Evolutionary conservation across 2,888 invertebrate genomes (phyloP).

Genomic region (Emmelina monodactyla): DNA sequence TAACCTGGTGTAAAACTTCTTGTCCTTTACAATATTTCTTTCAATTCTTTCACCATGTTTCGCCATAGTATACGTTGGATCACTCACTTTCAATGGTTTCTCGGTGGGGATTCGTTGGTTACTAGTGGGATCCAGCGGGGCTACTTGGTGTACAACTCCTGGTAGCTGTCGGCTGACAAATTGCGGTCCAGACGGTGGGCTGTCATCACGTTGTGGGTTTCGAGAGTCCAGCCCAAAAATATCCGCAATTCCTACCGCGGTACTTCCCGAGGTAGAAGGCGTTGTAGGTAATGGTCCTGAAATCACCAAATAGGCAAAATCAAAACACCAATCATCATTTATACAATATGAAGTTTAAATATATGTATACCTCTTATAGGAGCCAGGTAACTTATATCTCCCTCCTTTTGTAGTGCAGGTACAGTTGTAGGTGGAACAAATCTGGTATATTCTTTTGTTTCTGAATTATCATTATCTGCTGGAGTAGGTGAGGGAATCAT

Average conservation of each 20-base stretch:
- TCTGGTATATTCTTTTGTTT: constrained; percentile 36
- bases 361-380: background rate
- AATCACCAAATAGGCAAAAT: too few relatives aligned
- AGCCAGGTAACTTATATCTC: background rate
- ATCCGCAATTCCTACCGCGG: too few relatives aligned
- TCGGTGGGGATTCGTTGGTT: constrained; percentile 7
- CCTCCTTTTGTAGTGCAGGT: background rate
- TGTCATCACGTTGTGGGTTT: constrained; percentile 38
- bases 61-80: too few relatives aligned
- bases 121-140: constrained; percentile 5
- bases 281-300: too few relatives aligned
- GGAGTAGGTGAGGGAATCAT: constrained; percentile 25
- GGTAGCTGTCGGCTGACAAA: constrained; percentile 47
- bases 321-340: too few relatives aligned
- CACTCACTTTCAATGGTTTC: background rate
- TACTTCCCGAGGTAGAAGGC: too few relatives aligned
- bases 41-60: too few relatives aligned
- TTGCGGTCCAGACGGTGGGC: constrained; percentile 42
- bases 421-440: constrained; percentile 35
- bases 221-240: constrained; percentile 8
- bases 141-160: constrained; percentile 25
- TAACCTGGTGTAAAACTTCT: too few relatives aligned
- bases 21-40: too few relatives aligned
- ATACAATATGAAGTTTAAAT: background rate
- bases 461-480: constrained; percentile 12